These are phyloP conservation scores for Spea multiplicata DNA, from an alignment of 2,113 vertebrate species.

Conservation along the genomic window DNA sequence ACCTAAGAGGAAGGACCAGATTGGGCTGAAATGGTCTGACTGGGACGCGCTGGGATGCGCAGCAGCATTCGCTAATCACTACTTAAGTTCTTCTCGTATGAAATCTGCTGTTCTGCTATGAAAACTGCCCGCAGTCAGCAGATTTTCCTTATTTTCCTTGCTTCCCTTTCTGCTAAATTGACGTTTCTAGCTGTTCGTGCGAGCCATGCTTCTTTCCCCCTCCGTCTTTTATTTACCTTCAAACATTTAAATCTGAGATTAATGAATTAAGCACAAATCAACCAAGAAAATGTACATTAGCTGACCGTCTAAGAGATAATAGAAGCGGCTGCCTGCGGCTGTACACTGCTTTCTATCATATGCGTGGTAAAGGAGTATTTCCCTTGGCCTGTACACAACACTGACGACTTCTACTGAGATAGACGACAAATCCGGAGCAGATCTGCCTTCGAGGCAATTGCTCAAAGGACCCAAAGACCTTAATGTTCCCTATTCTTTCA, in stretches of 20 bases:
- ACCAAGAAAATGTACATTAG: slow-evolving; percentile 44
- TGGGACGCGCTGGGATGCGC: neutral
- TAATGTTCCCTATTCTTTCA: slow-evolving; percentile 8
- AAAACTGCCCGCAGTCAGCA: slow-evolving; percentile 30
- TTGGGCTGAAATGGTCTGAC: neutral
- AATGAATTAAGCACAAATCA: slow-evolving; percentile 41
- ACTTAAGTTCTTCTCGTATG: slow-evolving; percentile 29
- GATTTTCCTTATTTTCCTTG: slow-evolving; percentile 30
- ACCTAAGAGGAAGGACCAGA: neutral
- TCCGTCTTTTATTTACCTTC: slow-evolving; percentile 33
- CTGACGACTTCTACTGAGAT: slow-evolving; percentile 1
- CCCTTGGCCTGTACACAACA: slow-evolving; percentile 4
- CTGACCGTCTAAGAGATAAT: slow-evolving; percentile 6
- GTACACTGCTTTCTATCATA: slow-evolving; percentile 27
- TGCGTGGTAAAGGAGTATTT: slow-evolving; percentile 9
- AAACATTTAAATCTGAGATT: slow-evolving; percentile 44
- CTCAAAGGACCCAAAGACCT: slow-evolving; percentile 4
- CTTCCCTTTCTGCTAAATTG: slow-evolving; percentile 32
- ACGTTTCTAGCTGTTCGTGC: slow-evolving; percentile 40
- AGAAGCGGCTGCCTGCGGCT: slow-evolving; percentile 3
- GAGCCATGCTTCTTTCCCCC: neutral
- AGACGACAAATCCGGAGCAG: slow-evolving; percentile 4
- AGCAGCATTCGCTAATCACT: slow-evolving; percentile 25
- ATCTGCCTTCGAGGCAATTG: neutral
- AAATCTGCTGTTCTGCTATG: slow-evolving; percentile 9